Base-by-base conservation (phyloP, 2,797 vertebrate species). In the Sebastes kiyomatsui region DNA sequence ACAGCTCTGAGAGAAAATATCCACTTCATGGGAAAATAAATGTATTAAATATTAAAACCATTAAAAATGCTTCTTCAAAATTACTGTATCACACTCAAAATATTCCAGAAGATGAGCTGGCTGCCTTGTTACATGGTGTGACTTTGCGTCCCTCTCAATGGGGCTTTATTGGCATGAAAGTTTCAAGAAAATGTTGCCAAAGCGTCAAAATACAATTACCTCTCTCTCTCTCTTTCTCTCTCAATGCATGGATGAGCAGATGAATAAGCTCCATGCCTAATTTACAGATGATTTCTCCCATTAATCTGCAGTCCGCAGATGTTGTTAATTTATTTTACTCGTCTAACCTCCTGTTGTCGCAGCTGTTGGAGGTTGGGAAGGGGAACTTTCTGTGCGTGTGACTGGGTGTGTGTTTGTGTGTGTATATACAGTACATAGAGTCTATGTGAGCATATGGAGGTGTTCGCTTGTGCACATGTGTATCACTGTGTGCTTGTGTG, bases 281-380 rank as follows among this genome's bases (percentile, higher is more conserved):
- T 94, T 93, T 92, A 90, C 85, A 90, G 87, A 93, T 91, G 85
- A 94, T 95, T 92, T 92, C 84, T 78, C 85, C 87, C 90, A 94
- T 95, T 94, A 94, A 93, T 94, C 92, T 90, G 85, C 75, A 80
- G 75, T 83, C 85, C 93, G 87, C 95, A 95, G 94, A 94, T 95
- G 92, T 90, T 94, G 81, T 85, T 91, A 68, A 92, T 95, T 92
- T 88, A 94, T 94, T 94, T 90, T 79, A 82, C 84, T 84, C 70
- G 55, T 79, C 84, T 89, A 87, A 87, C 93, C 91, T 94, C 92
- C 92, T 93, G 94, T 90, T 90, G 85, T 82, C 20, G 18, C 94
- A 95, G 93, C 93, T 95, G 94, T 85, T 90, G 27, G 67, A 73
- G 72, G 80, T 85, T 81, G 67, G 61, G 79, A 65, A 67, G 35